Percentiles rank a stretch among this genome's conserved stretches.
Conservation (phyloP, 92 coral and sea anemone genomes). For the Actinostola sp. region DNA sequence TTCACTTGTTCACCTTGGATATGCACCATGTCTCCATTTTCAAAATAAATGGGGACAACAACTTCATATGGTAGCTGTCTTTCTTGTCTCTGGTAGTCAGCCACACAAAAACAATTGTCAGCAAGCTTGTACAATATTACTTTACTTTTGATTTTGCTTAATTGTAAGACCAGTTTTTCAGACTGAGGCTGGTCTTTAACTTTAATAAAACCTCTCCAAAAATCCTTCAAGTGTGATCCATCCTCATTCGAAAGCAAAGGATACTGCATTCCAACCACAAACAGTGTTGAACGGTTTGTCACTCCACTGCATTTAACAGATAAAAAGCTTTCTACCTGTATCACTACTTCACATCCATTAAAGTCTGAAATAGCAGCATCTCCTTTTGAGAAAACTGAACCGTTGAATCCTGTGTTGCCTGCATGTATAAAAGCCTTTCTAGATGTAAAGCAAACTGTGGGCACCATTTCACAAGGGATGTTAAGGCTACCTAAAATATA, state of each 20-base stretch:
- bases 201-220: conserved; percentile 71
- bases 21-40: conserved; percentile 61
- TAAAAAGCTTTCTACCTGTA: conserved; percentile 41
- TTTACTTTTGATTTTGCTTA: conserved; percentile 48
- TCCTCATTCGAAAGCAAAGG: conserved; percentile 29
- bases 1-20: conserved; percentile 55
- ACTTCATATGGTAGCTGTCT: conserved; percentile 21
- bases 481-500: too few relatives aligned
- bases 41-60: conserved; percentile 53
- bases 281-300: conserved; percentile 38
- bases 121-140: conserved; percentile 45
- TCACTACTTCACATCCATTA: conserved; percentile 46
- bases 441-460: conserved; percentile 46
- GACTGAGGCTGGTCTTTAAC: conserved; percentile 28
- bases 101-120: conserved; percentile 44
- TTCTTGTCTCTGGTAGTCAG: conserved; percentile 44
- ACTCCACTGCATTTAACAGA: conserved; percentile 40
- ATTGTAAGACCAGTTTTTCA: conserved; percentile 9
- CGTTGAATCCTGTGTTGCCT: conserved; percentile 46
- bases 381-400: conserved; percentile 56
- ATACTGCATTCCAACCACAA: conserved; percentile 40
- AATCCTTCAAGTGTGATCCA: conserved; percentile 36
- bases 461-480: conserved; percentile 32
- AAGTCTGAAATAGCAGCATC: conserved; percentile 45
- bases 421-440: conserved; percentile 51